Percentiles rank a stretch among this genome's conserved stretches.
Evolutionary conservation across 2,113 vertebrate genomes (phyloP).

Genomic region (Brachyhypopomus gauderio): DNA sequence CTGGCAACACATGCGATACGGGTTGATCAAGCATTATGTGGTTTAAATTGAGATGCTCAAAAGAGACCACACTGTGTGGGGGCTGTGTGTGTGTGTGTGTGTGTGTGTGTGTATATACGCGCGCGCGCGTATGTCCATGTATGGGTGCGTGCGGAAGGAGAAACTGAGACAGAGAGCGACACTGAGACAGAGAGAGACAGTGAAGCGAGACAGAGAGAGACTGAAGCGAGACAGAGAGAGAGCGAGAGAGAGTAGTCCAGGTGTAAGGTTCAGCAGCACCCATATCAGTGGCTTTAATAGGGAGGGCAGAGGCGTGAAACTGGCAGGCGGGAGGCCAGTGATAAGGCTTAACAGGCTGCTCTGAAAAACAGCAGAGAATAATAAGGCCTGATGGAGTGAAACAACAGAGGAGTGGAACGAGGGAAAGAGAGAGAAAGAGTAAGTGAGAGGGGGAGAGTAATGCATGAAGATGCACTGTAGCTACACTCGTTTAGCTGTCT

Average conservation of each 20-base stretch:
- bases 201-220: slow-evolving; percentile 25
- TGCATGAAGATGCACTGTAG: slow-evolving; percentile 35
- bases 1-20: neutral
- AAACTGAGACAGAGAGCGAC: neutral
- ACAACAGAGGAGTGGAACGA: slow-evolving; percentile 22
- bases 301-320: slow-evolving; percentile 52
- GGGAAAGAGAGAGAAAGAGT: slow-evolving; percentile 20
- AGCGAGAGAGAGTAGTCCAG: slow-evolving; percentile 23
- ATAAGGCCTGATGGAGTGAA: slow-evolving; percentile 55
- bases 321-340: slow-evolving; percentile 49
- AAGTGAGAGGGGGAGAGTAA: slow-evolving; percentile 9
- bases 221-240: neutral
- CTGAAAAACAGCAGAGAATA: slow-evolving; percentile 52
- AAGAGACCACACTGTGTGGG: no score
- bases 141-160: neutral
- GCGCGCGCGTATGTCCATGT: neutral
- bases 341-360: slow-evolving; percentile 57
- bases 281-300: slow-evolving; percentile 43
- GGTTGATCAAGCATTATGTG: neutral
- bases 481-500: slow-evolving; percentile 52
- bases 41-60: no score
- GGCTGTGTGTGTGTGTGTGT: neutral
- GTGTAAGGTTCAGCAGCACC: slow-evolving; percentile 36
- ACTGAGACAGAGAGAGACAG: neutral
- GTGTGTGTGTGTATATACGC: neutral